Evolutionary conservation across 2,113 vertebrate species (phyloP), one percentile per base, ranked within the genome.

Genomic region (Pagrus major): DNA sequence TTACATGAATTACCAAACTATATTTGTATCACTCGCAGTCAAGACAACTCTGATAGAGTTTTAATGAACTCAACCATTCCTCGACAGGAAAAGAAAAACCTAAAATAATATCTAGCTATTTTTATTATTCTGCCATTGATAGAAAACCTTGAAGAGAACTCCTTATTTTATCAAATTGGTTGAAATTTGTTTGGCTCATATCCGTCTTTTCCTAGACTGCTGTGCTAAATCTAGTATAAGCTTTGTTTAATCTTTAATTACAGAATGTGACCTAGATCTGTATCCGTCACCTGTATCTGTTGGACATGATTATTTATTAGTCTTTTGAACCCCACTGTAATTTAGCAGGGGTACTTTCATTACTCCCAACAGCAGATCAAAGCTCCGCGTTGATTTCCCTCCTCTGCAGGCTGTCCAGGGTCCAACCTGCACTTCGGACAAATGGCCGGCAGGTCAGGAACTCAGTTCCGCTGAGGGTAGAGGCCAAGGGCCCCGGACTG

Each of bases 361-460:
- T 86, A 94, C 88, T 93, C 88, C 84, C 78, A 89, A 69, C 65
- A 51, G 68, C 85, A 89, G 93, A 93, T 95, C 93, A 95, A 95
- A 95, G 93, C 81, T 58, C 5, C 5, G 6, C 23, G 55, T 76
- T 88, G 78, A 61, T 83, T 89, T 71, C 59, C 89, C 88, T 89
- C 83, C 90, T 86, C 88, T 91, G 85, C 84, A 74, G 60, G 51
- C 88, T 91, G 91, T 89, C 89, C 83, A 27, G 73, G 55, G 78
- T 75, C 73, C 12, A 78, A 80, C 81, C 86, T 75, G 84, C 61
- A 47, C 80, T 78, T 86, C 80, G 94, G 93, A 95, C 92, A 93
- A 93, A 94, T 90, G 86, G 83, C 91, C 86, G 46, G 70, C 73
- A 88, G 94, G 94, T 94, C 93, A 94, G 88, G 80, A 84, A 80